These are phyloP conservation scores for Centropyge bicolor DNA, from an alignment of 2,797 vertebrate genomes.

Conservation along the genomic window DNA sequence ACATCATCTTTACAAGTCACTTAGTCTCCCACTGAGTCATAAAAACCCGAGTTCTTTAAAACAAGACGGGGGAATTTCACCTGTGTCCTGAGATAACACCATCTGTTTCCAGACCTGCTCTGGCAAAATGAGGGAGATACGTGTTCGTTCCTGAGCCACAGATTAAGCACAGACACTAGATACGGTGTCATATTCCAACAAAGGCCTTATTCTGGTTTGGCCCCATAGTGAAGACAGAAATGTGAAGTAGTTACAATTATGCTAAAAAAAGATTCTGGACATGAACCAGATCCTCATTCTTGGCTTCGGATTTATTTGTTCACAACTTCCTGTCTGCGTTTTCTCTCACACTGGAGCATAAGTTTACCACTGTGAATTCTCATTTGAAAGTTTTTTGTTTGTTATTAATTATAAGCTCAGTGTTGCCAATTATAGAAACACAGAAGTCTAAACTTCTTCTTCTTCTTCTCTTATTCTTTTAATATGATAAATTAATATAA, in stretches of 20 bases:
- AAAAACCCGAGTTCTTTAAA: slow-evolving; percentile 39
- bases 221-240: neutral
- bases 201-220: neutral
- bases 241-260: neutral
- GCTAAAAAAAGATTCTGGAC: neutral
- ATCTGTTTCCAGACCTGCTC: slow-evolving; percentile 28
- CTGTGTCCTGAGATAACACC: slow-evolving; percentile 32
- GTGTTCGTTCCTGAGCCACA: neutral
- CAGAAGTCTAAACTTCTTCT: neutral
- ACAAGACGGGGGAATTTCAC: neutral
- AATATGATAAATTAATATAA: too few species aligned
- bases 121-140: slow-evolving; percentile 3
- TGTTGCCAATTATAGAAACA: neutral
- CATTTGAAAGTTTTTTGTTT: neutral
- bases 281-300: neutral
- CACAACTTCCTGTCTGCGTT: neutral
- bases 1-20: slow-evolving; percentile 54
- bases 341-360: neutral
- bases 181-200: neutral
- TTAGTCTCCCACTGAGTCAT: slow-evolving; percentile 37
- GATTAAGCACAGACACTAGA: neutral
- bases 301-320: neutral
- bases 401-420: neutral
- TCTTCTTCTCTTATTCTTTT: too few species aligned
- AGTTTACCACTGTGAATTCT: neutral